Evolutionary conservation across 2,888 invertebrate species (phyloP).

Genomic region (Scaptodrosophila latifasciaeformis): DNA sequence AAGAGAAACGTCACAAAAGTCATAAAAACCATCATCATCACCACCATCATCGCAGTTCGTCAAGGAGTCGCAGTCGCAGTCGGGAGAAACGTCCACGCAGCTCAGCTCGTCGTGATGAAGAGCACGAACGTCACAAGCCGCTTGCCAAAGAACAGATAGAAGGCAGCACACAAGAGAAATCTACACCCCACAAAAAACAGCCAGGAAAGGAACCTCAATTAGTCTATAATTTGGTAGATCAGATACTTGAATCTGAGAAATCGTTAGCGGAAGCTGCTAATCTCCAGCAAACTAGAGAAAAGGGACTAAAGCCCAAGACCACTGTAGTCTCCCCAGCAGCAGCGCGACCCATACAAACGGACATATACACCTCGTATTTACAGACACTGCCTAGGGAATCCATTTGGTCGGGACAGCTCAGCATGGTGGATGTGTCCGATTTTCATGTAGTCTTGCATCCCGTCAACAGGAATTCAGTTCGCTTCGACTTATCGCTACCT

Average conservation of each 20-base stretch:
- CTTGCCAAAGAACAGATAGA: conserved; percentile 19
- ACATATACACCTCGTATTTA: conserved; percentile 57
- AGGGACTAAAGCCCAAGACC: background rate
- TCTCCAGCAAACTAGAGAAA: conserved; percentile 47
- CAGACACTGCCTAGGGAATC: conserved; percentile 29
- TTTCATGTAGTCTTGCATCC: conserved; percentile 89
- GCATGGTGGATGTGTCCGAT: conserved; percentile 93
- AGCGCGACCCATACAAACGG: conserved; percentile 10
- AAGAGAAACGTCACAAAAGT: conserved; percentile 62
- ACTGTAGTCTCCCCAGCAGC: too few relatives aligned
- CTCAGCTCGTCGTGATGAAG: conserved; percentile 40
- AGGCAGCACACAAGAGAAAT: too few relatives aligned
- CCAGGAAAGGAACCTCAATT: too few relatives aligned
- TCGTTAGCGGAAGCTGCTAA: conserved; percentile 74
- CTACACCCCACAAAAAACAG: conserved; percentile 27
- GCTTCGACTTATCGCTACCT: conserved; percentile 77
- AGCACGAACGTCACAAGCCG: conserved; percentile 45
- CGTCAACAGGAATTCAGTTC: conserved; percentile 71
- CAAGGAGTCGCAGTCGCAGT: conserved; percentile 69
- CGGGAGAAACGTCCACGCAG: conserved; percentile 66
- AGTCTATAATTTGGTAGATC: conserved; percentile 71
- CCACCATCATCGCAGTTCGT: conserved; percentile 51
- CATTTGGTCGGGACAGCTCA: conserved; percentile 83
- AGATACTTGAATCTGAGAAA: conserved; percentile 73
- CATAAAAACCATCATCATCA: conserved; percentile 61